These are phyloP conservation scores for Panzeria rudis DNA, from an alignment of 2,888 invertebrate genomes.

Conservation along the genomic window DNA sequence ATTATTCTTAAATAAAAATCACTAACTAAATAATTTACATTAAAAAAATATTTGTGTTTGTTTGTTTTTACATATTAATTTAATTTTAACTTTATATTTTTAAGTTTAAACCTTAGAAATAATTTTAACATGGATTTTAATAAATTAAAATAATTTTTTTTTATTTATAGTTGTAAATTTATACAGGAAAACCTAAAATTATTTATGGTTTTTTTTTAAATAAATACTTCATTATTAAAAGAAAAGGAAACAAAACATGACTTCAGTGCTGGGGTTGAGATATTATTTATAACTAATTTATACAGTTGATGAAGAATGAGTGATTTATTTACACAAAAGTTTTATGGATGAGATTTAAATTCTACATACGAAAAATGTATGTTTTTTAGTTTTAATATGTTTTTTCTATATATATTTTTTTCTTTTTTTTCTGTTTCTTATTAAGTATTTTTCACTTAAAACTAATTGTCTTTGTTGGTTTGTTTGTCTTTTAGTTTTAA, in stretches of 20 bases:
- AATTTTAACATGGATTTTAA: slow-evolving; percentile 53
- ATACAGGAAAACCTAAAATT: slow-evolving; percentile 18
- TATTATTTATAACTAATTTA: slow-evolving; percentile 39
- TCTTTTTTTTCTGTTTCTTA: neutral
- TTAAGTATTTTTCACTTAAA: slow-evolving; percentile 19
- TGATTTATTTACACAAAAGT: slow-evolving; percentile 42
- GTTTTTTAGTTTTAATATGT: neutral
- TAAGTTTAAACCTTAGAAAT: slow-evolving; percentile 33
- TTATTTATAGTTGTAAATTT: neutral
- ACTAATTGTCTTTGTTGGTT: slow-evolving; percentile 71
- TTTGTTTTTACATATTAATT: slow-evolving; percentile 43
- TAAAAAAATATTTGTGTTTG: slow-evolving; percentile 47
- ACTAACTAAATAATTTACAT: slow-evolving; percentile 67
- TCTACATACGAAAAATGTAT: slow-evolving; percentile 68
- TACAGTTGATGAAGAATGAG: slow-evolving; percentile 26
- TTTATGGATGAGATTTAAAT: slow-evolving; percentile 11
- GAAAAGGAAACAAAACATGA: slow-evolving; percentile 45
- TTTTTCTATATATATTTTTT: too few species aligned
- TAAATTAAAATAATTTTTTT: slow-evolving; percentile 37
- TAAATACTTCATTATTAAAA: neutral
- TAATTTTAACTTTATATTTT: slow-evolving; percentile 21
- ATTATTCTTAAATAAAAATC: slow-evolving; percentile 47
- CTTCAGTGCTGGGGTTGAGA: slow-evolving; percentile 62
- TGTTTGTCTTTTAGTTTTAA: slow-evolving; percentile 52
- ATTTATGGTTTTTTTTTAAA: neutral